A percentile compares a stretch with the other conserved stretches of the same genome.
Conservation (phyloP, 2,797 vertebrate genomes). For the Enteromius anoplus region DNA sequence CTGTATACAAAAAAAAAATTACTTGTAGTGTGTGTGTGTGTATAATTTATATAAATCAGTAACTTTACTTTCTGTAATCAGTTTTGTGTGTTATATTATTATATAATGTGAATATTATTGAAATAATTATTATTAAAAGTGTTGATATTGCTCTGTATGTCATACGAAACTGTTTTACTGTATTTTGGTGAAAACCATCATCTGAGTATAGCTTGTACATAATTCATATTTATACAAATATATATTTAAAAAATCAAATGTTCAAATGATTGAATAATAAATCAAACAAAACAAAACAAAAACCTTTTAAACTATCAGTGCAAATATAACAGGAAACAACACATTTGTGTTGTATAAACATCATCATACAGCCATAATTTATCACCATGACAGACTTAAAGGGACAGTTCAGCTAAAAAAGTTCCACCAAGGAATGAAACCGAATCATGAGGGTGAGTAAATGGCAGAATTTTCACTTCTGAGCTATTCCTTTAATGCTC, state of each 20-base stretch:
- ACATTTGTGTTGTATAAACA: slow-evolving; percentile 5
- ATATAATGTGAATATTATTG: neutral
- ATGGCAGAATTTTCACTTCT: neutral
- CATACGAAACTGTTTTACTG: neutral
- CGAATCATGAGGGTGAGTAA: neutral
- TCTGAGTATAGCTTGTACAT: neutral
- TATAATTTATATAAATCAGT: too few relatives aligned
- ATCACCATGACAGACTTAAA: neutral
- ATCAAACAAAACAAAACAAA: neutral
- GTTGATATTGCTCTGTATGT: neutral
- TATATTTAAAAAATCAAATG: neutral
- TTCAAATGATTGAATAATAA: neutral
- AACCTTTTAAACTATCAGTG: neutral
- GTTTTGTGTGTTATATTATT: neutral
- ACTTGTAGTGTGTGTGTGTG: too few relatives aligned
- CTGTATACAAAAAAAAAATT: neutral
- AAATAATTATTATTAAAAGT: neutral
- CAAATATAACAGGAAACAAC: neutral
- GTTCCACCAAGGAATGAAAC: neutral
- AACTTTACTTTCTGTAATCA: too few relatives aligned
- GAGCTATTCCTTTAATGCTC: neutral
- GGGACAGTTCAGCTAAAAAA: neutral
- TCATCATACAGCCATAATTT: neutral
- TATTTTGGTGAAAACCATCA: neutral
- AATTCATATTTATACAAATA: too few relatives aligned